Evolutionary conservation across 2,888 invertebrate species (phyloP), one percentile per base, ranked within the genome.

Genomic region (Didymodactylos carnosus): DNA sequence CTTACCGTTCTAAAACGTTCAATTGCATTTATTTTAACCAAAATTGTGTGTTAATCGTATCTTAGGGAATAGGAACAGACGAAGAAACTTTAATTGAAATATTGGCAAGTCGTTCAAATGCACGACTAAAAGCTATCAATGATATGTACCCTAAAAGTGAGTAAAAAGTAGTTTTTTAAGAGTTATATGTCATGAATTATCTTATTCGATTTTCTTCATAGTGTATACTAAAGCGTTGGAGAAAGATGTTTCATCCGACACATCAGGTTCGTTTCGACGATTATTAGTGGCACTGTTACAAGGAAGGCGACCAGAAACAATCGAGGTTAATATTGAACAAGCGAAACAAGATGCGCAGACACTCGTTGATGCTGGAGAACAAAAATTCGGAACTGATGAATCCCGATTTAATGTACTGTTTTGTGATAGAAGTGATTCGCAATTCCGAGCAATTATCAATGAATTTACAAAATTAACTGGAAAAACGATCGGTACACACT

Each of bases 391-490:
- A 70, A 83, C 83, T 10, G 83, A 83, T 77, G 83, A 83, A 76
- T 80, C 82, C 2, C 77, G 80, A 69, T 83, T 83, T 76, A 82
- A 83, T 75, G 80, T 79, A 39, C 81, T 83, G 41, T 78, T 83
- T 13, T 80, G 80, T 35, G 75, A 76, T 71, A 78, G 81, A 76
- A 82, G 81, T 73, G 82, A 91, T 83, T 90, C 91, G 80, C 94
- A 94, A 82, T 85, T 95, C 78, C 88, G 92, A 81, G 81, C 83
- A 6, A 82, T 84, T 27, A 85, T 85, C 80, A 87, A 89, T 76
- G 92, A 94, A 82, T 94, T 90, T 82, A 90, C 89, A 76, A 87
- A 81, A 86, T 89, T 90, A 76, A 90, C 91, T 0, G 91, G 91
- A 75, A 82, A 82, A 75, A 81, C 82, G 71, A 81, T 83, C 62